Conservation (phyloP, 2,113 vertebrate genomes). For the Catharus fuscescens region DNA sequence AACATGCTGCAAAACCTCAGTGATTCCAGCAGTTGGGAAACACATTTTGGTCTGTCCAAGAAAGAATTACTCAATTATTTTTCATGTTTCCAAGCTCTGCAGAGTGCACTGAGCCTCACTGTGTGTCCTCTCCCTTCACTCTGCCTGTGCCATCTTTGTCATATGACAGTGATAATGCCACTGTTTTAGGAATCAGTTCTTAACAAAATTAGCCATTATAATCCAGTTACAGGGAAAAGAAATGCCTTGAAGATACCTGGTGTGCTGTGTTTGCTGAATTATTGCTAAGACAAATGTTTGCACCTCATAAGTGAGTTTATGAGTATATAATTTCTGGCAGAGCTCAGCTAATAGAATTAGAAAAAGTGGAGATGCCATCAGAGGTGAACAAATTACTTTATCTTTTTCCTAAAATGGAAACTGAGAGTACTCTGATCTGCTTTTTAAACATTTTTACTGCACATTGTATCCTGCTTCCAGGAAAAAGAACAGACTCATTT, state of each 20-base stretch:
- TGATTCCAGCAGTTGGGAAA: neutral
- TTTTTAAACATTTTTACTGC: neutral
- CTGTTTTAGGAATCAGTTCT: neutral
- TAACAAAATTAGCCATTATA: neutral
- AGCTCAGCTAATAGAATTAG: neutral
- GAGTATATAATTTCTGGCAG: neutral
- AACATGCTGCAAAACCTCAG: neutral
- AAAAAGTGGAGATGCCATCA: neutral
- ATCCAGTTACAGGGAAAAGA: neutral
- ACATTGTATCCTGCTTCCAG: neutral
- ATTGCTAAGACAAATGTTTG: neutral
- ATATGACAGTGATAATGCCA: neutral
- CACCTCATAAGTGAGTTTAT: neutral
- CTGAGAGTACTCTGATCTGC: neutral
- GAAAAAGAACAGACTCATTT: neutral
- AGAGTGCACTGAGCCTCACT: neutral
- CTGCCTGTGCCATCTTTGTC: neutral
- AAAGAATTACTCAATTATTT: neutral
- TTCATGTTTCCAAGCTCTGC: neutral
- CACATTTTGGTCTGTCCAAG: neutral
- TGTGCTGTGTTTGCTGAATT: neutral
- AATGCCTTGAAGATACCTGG: neutral
- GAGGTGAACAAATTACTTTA: neutral
- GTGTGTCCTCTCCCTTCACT: neutral
- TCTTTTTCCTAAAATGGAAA: neutral